These are phyloP conservation scores for Poeciliopsis paucimaculata DNA, from an alignment of 2,797 vertebrate species.

Conservation along the genomic window DNA sequence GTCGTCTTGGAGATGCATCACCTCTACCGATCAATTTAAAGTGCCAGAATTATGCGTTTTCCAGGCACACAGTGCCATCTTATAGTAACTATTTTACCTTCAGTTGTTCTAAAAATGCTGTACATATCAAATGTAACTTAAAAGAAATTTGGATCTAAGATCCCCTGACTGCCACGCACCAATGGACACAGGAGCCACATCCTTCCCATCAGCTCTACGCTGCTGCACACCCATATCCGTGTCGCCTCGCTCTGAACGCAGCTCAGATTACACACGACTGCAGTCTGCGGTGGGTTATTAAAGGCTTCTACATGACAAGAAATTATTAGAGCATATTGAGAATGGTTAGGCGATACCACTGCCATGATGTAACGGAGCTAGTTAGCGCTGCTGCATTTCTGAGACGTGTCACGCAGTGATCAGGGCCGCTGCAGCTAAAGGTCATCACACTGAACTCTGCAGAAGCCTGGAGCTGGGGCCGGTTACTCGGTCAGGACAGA, in stretches of 20 bases:
- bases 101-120: no score
- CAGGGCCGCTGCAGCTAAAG: constrained; percentile 31
- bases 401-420: constrained; percentile 8
- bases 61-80: no score
- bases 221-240: constrained; percentile 38
- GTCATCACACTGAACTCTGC: constrained; percentile 38
- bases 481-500: constrained; percentile 26
- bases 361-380: constrained; percentile 39
- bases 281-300: constrained; percentile 50
- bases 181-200: constrained; percentile 21
- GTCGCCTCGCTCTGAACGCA: constrained; percentile 36
- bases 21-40: not conserved
- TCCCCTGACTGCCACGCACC: constrained; percentile 15
- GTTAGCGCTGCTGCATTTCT: constrained; percentile 24
- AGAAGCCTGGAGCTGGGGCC: constrained; percentile 5
- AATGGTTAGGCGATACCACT: constrained; percentile 25
- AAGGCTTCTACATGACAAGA: constrained; percentile 41
- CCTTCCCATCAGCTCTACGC: constrained; percentile 48
- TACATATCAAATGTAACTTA: not conserved
- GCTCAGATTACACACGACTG: constrained; percentile 58
- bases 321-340: constrained; percentile 27
- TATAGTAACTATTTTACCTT: no score
- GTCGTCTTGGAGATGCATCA: not conserved
- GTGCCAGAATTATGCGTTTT: no score
- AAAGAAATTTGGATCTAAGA: not conserved